A percentile compares a stretch with the other conserved stretches of the same genome.
phyloP scores from a whole-genome alignment of 2,888 invertebrate species.

The Reticulitermes lucifugus region DNA sequence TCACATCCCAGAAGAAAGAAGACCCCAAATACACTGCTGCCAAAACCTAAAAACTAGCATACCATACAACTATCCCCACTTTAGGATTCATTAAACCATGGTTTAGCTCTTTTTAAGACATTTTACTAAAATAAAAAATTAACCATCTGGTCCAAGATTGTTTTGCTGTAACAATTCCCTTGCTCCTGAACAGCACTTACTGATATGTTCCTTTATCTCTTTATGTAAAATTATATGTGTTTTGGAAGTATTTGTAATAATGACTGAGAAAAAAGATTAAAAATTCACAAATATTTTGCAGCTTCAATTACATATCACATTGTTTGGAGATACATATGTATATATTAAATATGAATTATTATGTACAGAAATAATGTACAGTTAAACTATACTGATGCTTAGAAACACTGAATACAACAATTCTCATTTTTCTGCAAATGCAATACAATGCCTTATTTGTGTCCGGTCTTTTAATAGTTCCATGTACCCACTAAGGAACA shows the following conservation, averaged over 20 bases:
- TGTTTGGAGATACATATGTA: constrained; percentile 44
- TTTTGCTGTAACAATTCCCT: constrained; percentile 18
- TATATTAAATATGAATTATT: constrained; percentile 45
- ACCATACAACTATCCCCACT: not conserved
- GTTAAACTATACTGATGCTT: constrained; percentile 38
- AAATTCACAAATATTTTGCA: constrained; percentile 36
- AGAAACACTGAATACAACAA: constrained; percentile 43
- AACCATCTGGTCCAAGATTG: constrained; percentile 3
- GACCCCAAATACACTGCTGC: too few species aligned
- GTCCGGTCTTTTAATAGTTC: not conserved
- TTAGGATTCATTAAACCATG: not conserved
- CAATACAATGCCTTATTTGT: not conserved
- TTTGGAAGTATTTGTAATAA: constrained; percentile 13
- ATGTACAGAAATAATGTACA: constrained; percentile 47
- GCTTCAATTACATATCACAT: constrained; percentile 39
- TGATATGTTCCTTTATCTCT: constrained; percentile 34
- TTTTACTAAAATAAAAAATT: constrained; percentile 29
- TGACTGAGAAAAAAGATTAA: constrained; percentile 23
- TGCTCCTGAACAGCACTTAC: constrained; percentile 23
- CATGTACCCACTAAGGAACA: not conserved
- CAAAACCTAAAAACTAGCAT: too few species aligned
- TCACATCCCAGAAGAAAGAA: too few species aligned
- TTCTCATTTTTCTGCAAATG: constrained; percentile 19
- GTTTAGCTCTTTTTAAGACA: not conserved
- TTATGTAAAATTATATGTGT: constrained; percentile 24